phyloP scores from a whole-genome alignment of 2,797 vertebrate species.

The Hephaestus fuliginosus region DNA sequence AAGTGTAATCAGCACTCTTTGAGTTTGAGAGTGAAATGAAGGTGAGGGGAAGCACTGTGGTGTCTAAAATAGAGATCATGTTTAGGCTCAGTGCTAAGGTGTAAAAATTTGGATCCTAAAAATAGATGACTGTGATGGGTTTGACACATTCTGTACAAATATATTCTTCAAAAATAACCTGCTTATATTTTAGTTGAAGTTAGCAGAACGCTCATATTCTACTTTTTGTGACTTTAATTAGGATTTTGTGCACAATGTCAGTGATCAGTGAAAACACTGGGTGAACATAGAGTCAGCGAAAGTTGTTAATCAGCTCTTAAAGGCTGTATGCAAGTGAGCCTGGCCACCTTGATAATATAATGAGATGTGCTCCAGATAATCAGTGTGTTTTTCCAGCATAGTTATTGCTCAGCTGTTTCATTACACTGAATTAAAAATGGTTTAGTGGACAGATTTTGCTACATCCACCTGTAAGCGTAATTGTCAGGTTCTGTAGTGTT shows the following conservation, averaged over 20 bases:
- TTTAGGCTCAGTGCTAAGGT: background rate
- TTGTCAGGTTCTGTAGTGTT: conserved; percentile 16
- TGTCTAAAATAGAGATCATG: background rate
- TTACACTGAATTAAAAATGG: conserved; percentile 47
- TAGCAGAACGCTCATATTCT: background rate
- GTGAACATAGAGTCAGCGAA: conserved; percentile 29
- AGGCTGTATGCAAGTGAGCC: conserved; percentile 50
- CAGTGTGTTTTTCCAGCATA: conserved; percentile 41
- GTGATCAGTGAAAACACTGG: background rate
- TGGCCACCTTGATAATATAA: conserved; percentile 44
- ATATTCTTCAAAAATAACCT: conserved; percentile 10
- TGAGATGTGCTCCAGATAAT: conserved; percentile 60
- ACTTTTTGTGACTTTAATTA: conserved; percentile 6
- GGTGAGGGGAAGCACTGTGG: background rate
- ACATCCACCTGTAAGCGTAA: conserved; percentile 13
- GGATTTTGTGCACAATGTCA: conserved; percentile 20
- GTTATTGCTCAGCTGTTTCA: conserved; percentile 53
- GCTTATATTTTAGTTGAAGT: background rate
- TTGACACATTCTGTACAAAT: conserved; percentile 3
- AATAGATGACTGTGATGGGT: background rate
- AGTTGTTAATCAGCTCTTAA: conserved; percentile 57
- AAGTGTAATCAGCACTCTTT: conserved; percentile 8
- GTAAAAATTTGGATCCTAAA: conserved; percentile 2
- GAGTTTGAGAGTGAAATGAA: conserved; percentile 9
- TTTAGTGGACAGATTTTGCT: conserved; percentile 25